Conservation (phyloP, 2,797 vertebrate genomes). For the Scomberomorus guttatus region DNA sequence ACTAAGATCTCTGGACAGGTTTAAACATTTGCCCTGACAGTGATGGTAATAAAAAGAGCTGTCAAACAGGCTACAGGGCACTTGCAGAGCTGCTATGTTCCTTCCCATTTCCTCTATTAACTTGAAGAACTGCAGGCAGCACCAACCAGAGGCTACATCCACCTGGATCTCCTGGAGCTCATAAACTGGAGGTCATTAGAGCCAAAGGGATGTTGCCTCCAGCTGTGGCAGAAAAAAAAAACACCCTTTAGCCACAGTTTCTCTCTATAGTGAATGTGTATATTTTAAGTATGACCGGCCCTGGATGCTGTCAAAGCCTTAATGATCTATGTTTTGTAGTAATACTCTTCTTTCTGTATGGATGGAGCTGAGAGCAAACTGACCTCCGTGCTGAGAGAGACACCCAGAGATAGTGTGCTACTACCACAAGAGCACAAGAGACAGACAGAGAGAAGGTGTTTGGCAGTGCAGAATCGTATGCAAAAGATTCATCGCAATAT, state of each 20-base stretch:
- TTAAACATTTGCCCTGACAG: conserved; percentile 36
- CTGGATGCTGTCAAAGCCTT: conserved; percentile 5
- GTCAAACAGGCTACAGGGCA: conserved; percentile 51
- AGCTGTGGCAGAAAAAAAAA: conserved; percentile 12
- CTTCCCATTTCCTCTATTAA: conserved; percentile 51
- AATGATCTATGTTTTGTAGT: conserved; percentile 18
- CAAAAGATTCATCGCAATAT: conserved; percentile 77
- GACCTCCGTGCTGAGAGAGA: conserved; percentile 71
- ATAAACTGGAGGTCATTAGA: conserved; percentile 55
- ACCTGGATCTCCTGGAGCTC: conserved; percentile 51
- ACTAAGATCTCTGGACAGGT: conserved; percentile 34
- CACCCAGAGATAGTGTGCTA: conserved; percentile 75
- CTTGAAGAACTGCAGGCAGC: conserved; percentile 37
- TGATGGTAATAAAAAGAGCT: conserved; percentile 57
- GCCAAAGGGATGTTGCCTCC: conserved; percentile 41
- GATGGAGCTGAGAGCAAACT: conserved; percentile 61
- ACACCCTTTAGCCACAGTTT: conserved; percentile 8
- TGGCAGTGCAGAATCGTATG: conserved; percentile 85
- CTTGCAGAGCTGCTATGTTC: conserved; percentile 31
- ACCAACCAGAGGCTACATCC: conserved; percentile 38
- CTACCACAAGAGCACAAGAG: conserved; percentile 78
- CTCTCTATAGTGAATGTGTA: neutral
- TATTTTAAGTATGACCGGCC: neutral
- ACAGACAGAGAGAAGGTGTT: conserved; percentile 80
- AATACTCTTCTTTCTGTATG: conserved; percentile 20